A percentile compares a stretch with the other conserved stretches of the same genome.
Evolutionary conservation across 2,888 invertebrate genomes (phyloP).

Genomic region (Saturnia japonica): DNA sequence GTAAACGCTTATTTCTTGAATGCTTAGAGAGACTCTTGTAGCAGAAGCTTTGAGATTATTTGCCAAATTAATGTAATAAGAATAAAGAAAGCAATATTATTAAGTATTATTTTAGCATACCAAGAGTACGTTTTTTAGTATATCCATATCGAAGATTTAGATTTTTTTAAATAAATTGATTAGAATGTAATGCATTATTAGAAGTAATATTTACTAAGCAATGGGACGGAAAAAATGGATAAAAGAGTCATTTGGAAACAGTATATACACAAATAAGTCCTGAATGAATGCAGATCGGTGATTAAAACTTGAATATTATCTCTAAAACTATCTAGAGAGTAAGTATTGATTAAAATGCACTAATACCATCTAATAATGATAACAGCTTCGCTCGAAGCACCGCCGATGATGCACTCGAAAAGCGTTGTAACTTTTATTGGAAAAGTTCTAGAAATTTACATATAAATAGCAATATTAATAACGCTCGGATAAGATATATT

Average conservation of each 20-base stretch:
- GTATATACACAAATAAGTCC: background rate
- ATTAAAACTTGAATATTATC: background rate
- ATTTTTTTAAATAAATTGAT: background rate
- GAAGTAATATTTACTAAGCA: background rate
- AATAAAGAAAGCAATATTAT: background rate
- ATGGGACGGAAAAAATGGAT: background rate
- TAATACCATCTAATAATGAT: constrained; percentile 21
- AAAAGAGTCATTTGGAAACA: too few species aligned
- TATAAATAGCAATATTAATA: constrained; percentile 75
- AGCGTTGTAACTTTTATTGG: constrained; percentile 74
- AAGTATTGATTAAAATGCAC: constrained; percentile 10
- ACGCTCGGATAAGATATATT: background rate
- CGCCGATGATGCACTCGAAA: constrained; percentile 48
- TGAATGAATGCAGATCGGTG: background rate
- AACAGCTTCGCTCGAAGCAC: constrained; percentile 35
- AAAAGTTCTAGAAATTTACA: constrained; percentile 77
- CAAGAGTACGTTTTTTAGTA: background rate
- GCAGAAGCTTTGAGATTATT: background rate
- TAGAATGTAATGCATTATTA: background rate
- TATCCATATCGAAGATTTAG: too few species aligned
- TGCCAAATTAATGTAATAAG: background rate
- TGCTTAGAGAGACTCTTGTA: background rate
- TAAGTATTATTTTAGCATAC: background rate
- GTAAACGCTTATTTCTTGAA: background rate
- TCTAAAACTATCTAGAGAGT: constrained; percentile 2